Base-by-base conservation (phyloP, 2,888 invertebrate species). In the Nomada hirtipes region DNA sequence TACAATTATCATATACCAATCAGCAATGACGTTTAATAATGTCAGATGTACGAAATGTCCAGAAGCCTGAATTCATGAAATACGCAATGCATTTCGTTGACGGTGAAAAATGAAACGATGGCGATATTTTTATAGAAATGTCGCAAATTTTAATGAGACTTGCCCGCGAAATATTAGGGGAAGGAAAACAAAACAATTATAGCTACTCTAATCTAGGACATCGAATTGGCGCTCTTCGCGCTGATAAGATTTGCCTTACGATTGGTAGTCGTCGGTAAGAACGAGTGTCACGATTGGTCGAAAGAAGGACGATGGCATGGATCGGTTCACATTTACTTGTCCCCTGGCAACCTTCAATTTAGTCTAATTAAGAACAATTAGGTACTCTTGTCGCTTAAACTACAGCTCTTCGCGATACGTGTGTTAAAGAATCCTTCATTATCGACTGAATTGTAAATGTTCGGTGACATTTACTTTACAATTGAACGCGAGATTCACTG, bases 331-430 rank as follows among this genome's bases (percentile, higher is more conserved):
- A 64, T 77, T 87, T 84, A 85, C 68, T 88, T 88, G 89, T 87
- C 86, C 88, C 84, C 83, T 82, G 82, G 82, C 86, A 86, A 88
- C 86, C 88, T 83, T 89, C 91, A 91, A 91, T 92, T 84, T 88
- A 89, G 73, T 86, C 79, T 89, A 90, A 92, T 92, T 88, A 91
- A 85, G 84, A 87, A 78, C 91, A 90, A 91, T 89, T 88, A 89
- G 81, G 81, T 74, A 67, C 70, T 87, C 76, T 80, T 59, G 70
- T 61, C 65, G 76, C 36, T 78, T 36, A 29, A 44, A 63, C 44
- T 50, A 44, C 63, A 52, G 50, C 50, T 44, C 47, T 75, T 53
- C n/a, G 71, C 7, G 18, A 52, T 52, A 23, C 29, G 26, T 60
- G 13, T n/a, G 64, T 52, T 63, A 29, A 76, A 79, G 71, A 13